Evolutionary conservation across 1,140 invertebrate species (phyloP), one percentile per base, ranked within the genome.

Genomic region (Drosophila kikkawai): DNA sequence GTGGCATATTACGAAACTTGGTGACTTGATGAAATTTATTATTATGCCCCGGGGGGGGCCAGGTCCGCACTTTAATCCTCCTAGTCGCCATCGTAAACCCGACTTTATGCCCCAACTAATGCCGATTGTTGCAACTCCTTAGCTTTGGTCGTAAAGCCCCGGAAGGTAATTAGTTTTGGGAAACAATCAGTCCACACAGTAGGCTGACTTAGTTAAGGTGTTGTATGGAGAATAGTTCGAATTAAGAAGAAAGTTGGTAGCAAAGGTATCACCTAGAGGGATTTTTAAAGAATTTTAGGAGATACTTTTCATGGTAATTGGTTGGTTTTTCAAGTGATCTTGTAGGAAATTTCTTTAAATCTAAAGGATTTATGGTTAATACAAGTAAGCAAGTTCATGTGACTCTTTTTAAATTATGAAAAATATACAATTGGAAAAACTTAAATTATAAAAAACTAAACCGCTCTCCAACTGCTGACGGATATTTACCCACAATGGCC

Each of bases 21-120:
- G 85, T 88, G 84, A 90, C 85, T 88, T 91, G 83, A 82, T 83
- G 78, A 86, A 84, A 91, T 88, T 91, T 91, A 82, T 91, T 83
- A 88, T 91, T 83, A 58, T 82, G 77, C 74, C 63, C 63, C 7
- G 34, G 17, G 11, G 22, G 36, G 11, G 22, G 36, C 22, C 44
- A 39, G 51, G 36, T 41, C 41, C 39, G 44, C 51, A 59, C 64
- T 69, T 77, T 78, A 77, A 76, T 58, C 26, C 42, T 68, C 22
- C 22, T 22, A 22, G 51, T 41, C 53, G 50, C 37, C 39, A 44
- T 79, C 77, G 76, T 78, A 78, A 79, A 79, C 37, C 53, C 34
- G 41, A 66, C n/a, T 70, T 79, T 77, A 77, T 78, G 77, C 50
- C 48, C 26, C 3, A 29, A 42, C 53, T 69, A 68, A 69, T 61